These are phyloP conservation scores for Mylabris sibirica DNA, from an alignment of 2,888 invertebrate species.

Conservation along the genomic window DNA sequence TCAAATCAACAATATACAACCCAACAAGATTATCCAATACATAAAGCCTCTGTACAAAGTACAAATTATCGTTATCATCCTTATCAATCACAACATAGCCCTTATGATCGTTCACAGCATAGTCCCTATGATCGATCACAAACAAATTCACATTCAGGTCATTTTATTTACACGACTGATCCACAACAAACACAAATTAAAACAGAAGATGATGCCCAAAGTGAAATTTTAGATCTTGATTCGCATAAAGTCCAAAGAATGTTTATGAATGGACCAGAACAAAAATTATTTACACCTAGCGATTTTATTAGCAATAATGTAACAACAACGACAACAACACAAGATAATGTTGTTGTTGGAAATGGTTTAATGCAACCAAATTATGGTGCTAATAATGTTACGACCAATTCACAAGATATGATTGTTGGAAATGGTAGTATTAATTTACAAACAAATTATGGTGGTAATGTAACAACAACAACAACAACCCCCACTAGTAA, in stretches of 20 bases:
- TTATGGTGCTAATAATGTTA: conserved; percentile 35
- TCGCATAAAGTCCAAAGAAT: conserved; percentile 79
- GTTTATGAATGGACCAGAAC: conserved; percentile 55
- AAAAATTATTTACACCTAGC: conserved; percentile 64
- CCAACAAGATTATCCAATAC: conserved; percentile 52
- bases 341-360: conserved; percentile 19
- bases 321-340: conserved; percentile 54
- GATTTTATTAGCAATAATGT: conserved; percentile 64
- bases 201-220: conserved; percentile 76
- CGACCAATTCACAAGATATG: conserved; percentile 4
- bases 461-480: neutral
- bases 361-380: conserved; percentile 60
- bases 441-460: neutral
- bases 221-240: conserved; percentile 86
- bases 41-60: conserved; percentile 49
- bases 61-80: conserved; percentile 58
- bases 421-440: neutral
- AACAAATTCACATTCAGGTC: conserved; percentile 49
- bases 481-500: no score
- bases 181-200: conserved; percentile 65
- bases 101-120: conserved; percentile 59
- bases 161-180: conserved; percentile 56
- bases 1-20: conserved; percentile 56
- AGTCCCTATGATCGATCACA: conserved; percentile 62
- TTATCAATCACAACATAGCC: conserved; percentile 61